Base-by-base conservation (phyloP, 2,797 vertebrate species). In the Lagocephalus sceleratus region DNA sequence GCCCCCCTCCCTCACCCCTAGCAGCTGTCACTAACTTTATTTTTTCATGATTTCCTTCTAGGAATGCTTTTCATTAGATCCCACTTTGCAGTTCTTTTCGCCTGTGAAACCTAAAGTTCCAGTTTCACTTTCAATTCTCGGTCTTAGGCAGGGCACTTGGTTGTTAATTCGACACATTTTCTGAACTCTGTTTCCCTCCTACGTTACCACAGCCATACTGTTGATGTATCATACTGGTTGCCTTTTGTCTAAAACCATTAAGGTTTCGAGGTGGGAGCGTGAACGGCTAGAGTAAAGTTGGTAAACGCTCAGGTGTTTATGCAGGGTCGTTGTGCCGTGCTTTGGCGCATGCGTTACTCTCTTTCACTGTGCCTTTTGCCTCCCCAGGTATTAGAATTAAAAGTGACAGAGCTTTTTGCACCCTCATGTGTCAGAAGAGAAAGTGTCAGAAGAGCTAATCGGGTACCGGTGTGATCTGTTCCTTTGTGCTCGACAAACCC, bases 121-220 rank as follows among this genome's bases (percentile, higher is more conserved):
- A n/a, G n/a, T n/a, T n/a, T n/a, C 16, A 47, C 3, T 73, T 14
- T 68, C 20, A 21, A 9, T 59, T 47, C 23, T 19, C 15, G 59
- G 26, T 10, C 19, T 20, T 63, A 32, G 65, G 15, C 51, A 40
- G 35, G 16, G 50, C 64, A 47, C 38, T 62, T 66, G 35, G 38
- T 29, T 62, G 47, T 57, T 15, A 10, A 10, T 9, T 29, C 78
- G 16, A 49, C 21, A 58, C 57, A 62, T 29, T 29, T 29, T 2
- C 26, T 9, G 50, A 40, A 6, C 39, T 40, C 57, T 62, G 38
- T 40, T 52, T 74, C 60, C 73, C 58, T 70, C 35, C 35, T 76
- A 61, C 70, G 73, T 71, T 58, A 79, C 75, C 62, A 75, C 76
- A 79, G 82, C 84, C 78, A 79, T 68, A 68, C 67, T 64, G 54